A percentile compares a stretch with the other conserved stretches of the same genome.
These are phyloP conservation scores for Euura lappo DNA, from an alignment of 1,140 invertebrate genomes.

Conservation along the genomic window DNA sequence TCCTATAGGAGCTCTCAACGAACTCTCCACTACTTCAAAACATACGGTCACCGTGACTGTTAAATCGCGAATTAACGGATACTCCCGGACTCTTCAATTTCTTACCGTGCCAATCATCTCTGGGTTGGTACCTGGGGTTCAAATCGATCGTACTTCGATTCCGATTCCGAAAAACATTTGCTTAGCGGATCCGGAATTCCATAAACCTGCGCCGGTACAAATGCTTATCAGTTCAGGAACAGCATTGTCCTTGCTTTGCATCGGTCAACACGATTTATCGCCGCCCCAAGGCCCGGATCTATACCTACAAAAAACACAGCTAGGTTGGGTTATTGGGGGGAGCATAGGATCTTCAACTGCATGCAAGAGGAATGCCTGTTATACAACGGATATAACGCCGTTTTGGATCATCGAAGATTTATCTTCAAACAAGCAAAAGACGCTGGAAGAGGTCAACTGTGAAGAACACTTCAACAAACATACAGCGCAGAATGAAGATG, in stretches of 20 bases:
- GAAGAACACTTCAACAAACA: constrained; percentile 33
- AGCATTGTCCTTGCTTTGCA: constrained; percentile 28
- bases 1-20: constrained; percentile 22
- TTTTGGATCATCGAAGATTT: constrained; percentile 31
- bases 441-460: constrained; percentile 28
- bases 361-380: neutral
- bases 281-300: constrained; percentile 13
- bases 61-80: neutral
- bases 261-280: constrained; percentile 28
- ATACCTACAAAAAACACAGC: constrained; percentile 28
- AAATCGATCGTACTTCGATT: neutral
- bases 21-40: constrained; percentile 2
- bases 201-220: constrained; percentile 27
- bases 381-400: constrained; percentile 5
- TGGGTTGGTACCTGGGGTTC: neutral
- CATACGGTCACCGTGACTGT: neutral
- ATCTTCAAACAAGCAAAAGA: neutral
- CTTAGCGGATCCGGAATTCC: constrained; percentile 24
- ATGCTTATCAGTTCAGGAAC: constrained; percentile 27
- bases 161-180: constrained; percentile 12
- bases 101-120: constrained; percentile 20
- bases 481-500: constrained; percentile 26
- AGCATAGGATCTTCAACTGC: constrained; percentile 9
- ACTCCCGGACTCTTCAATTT: constrained; percentile 10
- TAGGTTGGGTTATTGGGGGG: constrained; percentile 28